Evolutionary conservation across 2,113 vertebrate genomes (phyloP).

Genomic region (Corydoras sp.): DNA sequence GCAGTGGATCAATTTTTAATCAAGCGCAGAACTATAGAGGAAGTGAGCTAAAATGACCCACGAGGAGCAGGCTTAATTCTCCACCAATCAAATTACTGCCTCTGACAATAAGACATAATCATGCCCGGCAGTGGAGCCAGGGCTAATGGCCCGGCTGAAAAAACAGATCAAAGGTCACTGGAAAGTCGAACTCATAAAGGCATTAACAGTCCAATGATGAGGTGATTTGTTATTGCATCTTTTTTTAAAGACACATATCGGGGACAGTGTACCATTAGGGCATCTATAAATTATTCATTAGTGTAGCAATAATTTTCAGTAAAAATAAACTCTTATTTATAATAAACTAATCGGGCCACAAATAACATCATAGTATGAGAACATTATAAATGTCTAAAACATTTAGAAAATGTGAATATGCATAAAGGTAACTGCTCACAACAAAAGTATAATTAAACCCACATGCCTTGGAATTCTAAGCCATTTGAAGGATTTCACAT

Average conservation of each 20-base stretch:
- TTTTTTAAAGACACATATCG: conserved; percentile 70
- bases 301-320: conserved; percentile 58
- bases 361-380: conserved; percentile 56
- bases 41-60: conserved; percentile 98
- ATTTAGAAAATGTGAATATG: conserved; percentile 60
- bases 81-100: conserved; percentile 97
- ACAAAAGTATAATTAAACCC: conserved; percentile 74
- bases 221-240: conserved; percentile 83
- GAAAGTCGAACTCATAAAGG: conserved; percentile 77
- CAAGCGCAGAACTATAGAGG: conserved; percentile 99
- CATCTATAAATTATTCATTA: conserved; percentile 6
- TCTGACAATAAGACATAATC: conserved; percentile 86
- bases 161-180: conserved; percentile 66
- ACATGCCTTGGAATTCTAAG: conserved; percentile 58
- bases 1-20: conserved; percentile 99
- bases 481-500: conserved; percentile 67
- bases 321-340: conserved; percentile 66
- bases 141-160: conserved; percentile 74
- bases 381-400: conserved; percentile 38
- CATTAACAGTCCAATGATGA: conserved; percentile 81
- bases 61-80: conserved; percentile 93
- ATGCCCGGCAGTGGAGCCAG: conserved; percentile 78
- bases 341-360: conserved; percentile 64
- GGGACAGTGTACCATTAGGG: conserved; percentile 28
- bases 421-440: conserved; percentile 68